A percentile compares a stretch with the other conserved stretches of the same genome.
Conservation (phyloP, 2,113 vertebrate genomes). For the Pantherophis guttatus region DNA sequence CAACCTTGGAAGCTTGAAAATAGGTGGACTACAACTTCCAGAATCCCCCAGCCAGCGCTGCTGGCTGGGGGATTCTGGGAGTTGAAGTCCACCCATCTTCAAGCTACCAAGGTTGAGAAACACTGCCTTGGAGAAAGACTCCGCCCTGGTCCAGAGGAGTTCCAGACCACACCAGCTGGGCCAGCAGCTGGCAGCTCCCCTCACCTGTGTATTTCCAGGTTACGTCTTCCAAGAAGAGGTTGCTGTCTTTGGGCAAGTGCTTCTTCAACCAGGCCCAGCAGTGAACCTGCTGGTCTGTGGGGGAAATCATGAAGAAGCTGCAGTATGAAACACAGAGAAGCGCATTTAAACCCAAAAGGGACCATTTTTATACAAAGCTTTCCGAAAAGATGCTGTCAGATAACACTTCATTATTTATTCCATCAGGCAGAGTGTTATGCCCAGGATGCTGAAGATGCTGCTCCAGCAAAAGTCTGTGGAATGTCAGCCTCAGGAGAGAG, state of each 20-base stretch:
- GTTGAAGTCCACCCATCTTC: no score
- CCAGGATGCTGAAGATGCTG: background rate
- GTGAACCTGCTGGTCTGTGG: constrained; percentile 96
- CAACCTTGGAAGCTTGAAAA: no score
- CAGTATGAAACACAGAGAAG: constrained; percentile 34
- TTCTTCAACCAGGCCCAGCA: constrained; percentile 97
- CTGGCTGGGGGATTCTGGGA: no score
- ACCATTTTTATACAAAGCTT: background rate
- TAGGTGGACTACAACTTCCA: no score
- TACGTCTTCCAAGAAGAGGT: constrained; percentile 88
- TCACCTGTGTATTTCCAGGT: constrained; percentile 97
- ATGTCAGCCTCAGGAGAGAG: background rate
- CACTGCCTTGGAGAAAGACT: background rate
- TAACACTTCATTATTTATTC: background rate
- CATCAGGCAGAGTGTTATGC: background rate
- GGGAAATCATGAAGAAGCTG: constrained; percentile 98
- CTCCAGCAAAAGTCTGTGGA: background rate
- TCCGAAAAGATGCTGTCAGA: background rate
- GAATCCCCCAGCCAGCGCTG: no score
- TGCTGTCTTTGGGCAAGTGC: constrained; percentile 83
- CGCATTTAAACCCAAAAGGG: background rate
- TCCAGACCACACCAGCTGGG: background rate
- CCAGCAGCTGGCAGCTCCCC: background rate
- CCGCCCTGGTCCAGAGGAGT: background rate
- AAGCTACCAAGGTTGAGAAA: no score